Conservation (phyloP, 64 coral and sea anemone genomes). For the Pocillopora verrucosa region DNA sequence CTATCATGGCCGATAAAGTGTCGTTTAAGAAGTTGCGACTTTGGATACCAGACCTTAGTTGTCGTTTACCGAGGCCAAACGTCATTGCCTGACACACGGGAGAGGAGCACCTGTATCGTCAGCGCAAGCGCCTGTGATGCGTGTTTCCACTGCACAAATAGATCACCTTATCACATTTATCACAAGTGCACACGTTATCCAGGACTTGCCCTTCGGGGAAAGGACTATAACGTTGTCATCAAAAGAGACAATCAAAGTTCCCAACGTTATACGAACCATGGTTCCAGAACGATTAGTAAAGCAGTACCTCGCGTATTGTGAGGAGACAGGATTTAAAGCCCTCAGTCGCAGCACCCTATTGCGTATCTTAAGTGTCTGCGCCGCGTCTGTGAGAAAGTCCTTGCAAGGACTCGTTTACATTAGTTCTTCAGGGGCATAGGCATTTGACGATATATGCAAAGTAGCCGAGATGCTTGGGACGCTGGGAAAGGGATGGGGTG, state of each 20-base stretch:
- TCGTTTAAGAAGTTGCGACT: too few species aligned
- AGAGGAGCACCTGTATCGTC: constrained; percentile 12
- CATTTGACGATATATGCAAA: constrained; percentile 25
- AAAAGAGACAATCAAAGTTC: constrained; percentile 38
- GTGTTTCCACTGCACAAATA: constrained; percentile 10
- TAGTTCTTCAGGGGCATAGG: constrained; percentile 31
- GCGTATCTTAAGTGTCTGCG: constrained; percentile 19
- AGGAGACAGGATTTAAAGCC: constrained; percentile 22
- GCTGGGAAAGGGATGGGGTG: constrained; percentile 44
- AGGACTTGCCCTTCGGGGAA: constrained; percentile 52
- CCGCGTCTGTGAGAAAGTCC: constrained; percentile 40
- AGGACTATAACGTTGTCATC: constrained; percentile 24
- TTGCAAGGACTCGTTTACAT: constrained; percentile 42
- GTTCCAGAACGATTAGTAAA: constrained; percentile 26
- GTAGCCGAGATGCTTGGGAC: constrained; percentile 33
- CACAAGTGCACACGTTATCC: constrained; percentile 47
- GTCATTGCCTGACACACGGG: too few species aligned
- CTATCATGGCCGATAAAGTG: too few species aligned
- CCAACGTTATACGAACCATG: constrained; percentile 50
- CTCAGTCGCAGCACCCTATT: constrained; percentile 33
- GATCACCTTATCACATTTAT: constrained; percentile 44
- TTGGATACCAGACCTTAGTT: too few species aligned
- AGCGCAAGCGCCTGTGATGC: constrained; percentile 1
- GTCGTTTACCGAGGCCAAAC: too few species aligned
- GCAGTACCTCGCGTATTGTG: constrained; percentile 14